Percentiles rank a stretch among this genome's conserved stretches.
Conservation (phyloP, 1,140 invertebrate species). For the Drosophila oshimai region DNA sequence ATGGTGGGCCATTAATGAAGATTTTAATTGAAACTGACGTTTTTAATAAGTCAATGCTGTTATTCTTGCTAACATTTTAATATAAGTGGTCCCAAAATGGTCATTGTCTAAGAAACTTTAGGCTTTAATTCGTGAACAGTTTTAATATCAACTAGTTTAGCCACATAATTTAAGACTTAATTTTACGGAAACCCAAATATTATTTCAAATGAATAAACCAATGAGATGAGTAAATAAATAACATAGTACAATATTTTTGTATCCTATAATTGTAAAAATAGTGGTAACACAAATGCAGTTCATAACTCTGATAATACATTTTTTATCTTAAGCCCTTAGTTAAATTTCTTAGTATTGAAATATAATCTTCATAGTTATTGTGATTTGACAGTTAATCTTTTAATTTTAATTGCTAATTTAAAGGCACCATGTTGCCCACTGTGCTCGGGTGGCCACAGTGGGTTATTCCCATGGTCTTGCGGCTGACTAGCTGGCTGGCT, state of each 20-base stretch:
- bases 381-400: neutral
- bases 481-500: slow-evolving; percentile 17
- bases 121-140: neutral
- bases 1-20: slow-evolving; percentile 16
- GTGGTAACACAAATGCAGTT: no score
- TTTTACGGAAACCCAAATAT: no score
- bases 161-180: no score
- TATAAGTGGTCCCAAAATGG: neutral
- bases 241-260: no score
- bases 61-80: neutral
- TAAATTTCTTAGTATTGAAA: no score
- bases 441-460: slow-evolving; percentile 18
- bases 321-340: no score
- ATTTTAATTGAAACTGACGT: slow-evolving; percentile 15
- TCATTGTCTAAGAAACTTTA: neutral
- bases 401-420: neutral
- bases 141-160: no score
- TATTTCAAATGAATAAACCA: no score
- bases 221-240: no score
- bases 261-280: no score
- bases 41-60: neutral
- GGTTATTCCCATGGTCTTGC: slow-evolving; percentile 66
- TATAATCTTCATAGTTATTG: no score
- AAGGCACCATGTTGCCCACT: slow-evolving; percentile 19
- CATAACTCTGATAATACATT: no score